phyloP scores from a whole-genome alignment of 2,888 invertebrate genomes.

The Chorisops tibialis region DNA sequence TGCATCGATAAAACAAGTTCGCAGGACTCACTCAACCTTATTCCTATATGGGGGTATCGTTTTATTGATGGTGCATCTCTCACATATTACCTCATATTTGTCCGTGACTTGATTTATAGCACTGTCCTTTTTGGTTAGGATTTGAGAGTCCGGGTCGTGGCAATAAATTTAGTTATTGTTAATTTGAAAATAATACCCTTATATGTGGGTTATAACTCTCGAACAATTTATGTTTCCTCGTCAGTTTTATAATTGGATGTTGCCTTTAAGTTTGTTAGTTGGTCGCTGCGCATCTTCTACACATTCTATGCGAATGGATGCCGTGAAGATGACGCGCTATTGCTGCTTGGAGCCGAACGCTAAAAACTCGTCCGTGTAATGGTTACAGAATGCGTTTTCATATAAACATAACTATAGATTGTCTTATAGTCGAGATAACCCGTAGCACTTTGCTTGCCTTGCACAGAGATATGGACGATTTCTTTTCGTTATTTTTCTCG shows the following conservation, averaged over 20 bases:
- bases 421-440: no score
- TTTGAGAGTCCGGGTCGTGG: neutral
- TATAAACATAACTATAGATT: no score
- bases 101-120: slow-evolving; percentile 23
- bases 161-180: slow-evolving; percentile 31
- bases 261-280: slow-evolving; percentile 19
- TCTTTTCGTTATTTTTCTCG: no score
- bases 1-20: neutral
- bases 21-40: no score
- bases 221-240: slow-evolving; percentile 31
- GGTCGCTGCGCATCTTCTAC: neutral
- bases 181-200: slow-evolving; percentile 32
- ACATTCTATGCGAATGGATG: no score
- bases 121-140: neutral
- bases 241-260: slow-evolving; percentile 31
- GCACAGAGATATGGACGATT: no score
- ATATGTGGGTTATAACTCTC: slow-evolving; percentile 26
- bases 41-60: neutral
- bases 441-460: no score
- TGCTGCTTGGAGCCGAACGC: neutral
- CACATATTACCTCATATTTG: slow-evolving; percentile 20
- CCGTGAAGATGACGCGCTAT: neutral
- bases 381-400: no score
- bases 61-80: neutral
- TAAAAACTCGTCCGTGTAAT: no score